Base-by-base conservation (phyloP, 2,888 invertebrate genomes). In the Pachliopta kotzebuea region DNA sequence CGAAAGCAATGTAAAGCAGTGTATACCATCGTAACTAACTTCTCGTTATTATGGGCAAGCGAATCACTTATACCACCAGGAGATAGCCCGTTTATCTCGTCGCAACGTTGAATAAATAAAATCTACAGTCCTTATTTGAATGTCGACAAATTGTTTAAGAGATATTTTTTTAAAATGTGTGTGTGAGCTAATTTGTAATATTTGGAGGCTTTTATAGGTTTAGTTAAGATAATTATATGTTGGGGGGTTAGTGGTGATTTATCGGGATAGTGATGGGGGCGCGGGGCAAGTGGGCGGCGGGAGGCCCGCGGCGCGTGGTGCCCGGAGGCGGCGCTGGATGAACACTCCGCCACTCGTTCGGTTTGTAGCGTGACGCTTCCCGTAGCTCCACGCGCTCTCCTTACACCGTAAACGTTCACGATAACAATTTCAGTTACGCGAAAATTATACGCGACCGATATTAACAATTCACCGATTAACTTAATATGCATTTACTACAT, bases 341-440 rank as follows among this genome's bases (percentile, higher is more conserved):
- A 76, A 77, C 85, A 84, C 84, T 88, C 79, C 71, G 76, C 81
- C 75, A 74, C 76, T 77, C 77, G 80, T 78, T 78, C 78, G 79
- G 76, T 74, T 72, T 77, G 82, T 71, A 76, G 82, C 79, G 83
- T 78, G 86, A 84, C 88, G 88, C 86, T 76, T 83, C 78, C 75
- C 75, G 76, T 72, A 68, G 68, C 29, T 29, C 67, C 66, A 67
- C 64, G 67, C 69, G 63, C n/a, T 63, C 55, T 61, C 63, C 60
- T 53, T 23, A 45, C 67, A 57, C 68, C 65, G 65, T 61, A 56
- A 60, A 62, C 65, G 68, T 37, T 59, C 59, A 60, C 66, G 45
- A 62, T 66, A 60, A 63, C 37, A 60, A 66, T 65, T 65, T 71
- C 68, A 69, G 69, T 67, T 64, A 65, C 63, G 24, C 63, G 63